Evolutionary conservation across 2,888 invertebrate species (phyloP).

Genomic region (Phortica okadai): DNA sequence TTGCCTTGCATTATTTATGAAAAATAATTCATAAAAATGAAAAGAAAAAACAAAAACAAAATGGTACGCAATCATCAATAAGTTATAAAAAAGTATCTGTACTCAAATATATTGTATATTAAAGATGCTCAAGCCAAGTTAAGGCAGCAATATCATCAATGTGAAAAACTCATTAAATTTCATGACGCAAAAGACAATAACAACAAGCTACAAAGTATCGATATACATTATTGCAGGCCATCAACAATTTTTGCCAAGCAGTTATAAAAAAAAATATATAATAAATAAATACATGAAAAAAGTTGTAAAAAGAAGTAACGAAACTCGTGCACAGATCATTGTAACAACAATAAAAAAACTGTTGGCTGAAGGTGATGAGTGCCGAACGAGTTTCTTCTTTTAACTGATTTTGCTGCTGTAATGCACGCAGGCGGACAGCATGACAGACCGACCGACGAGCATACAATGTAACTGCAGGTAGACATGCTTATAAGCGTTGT

Average conservation of each 20-base stretch:
- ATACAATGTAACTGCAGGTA: background rate
- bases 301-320: background rate
- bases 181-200: background rate
- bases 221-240: background rate
- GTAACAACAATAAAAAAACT: slow-evolving; percentile 1
- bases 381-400: slow-evolving; percentile 20
- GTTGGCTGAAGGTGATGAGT: slow-evolving; percentile 24
- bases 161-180: slow-evolving; percentile 25
- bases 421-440: background rate
- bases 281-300: background rate
- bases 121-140: too few relatives aligned
- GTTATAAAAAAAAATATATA: background rate
- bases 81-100: background rate
- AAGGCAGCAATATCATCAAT: background rate
- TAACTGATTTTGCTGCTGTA: slow-evolving; percentile 32
- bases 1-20: slow-evolving; percentile 29
- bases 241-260: background rate
- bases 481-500: too few relatives aligned
- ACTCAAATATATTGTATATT: background rate
- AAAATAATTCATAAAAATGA: background rate
- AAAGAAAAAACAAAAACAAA: slow-evolving; percentile 11
- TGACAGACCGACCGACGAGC: background rate
- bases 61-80: too few relatives aligned
- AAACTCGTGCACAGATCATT: background rate
- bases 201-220: background rate